phyloP scores from a whole-genome alignment of 2,113 vertebrate genomes.

The Herpailurus yagouaroundi region DNA sequence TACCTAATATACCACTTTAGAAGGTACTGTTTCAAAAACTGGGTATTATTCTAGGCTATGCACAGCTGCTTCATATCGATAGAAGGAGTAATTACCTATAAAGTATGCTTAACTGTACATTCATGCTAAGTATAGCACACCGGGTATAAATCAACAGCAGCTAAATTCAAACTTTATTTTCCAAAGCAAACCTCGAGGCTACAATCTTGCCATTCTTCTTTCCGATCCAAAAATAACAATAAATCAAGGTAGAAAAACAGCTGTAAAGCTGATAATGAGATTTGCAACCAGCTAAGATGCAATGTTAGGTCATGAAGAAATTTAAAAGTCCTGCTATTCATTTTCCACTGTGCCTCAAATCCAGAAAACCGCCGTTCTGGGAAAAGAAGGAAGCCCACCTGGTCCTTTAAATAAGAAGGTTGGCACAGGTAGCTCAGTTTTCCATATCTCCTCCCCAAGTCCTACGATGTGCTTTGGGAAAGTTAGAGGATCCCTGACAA shows the following conservation, averaged over 20 bases:
- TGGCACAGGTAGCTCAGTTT: conserved; percentile 37
- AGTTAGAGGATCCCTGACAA: conserved; percentile 62
- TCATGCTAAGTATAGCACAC: background rate
- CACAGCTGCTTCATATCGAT: background rate
- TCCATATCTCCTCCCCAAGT: conserved; percentile 38
- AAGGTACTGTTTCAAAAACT: background rate
- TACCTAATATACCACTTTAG: background rate
- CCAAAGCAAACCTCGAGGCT: conserved; percentile 44
- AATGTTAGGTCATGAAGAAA: conserved; percentile 14
- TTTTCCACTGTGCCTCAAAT: background rate
- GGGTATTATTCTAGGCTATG: background rate
- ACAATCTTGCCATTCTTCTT: conserved; percentile 44
- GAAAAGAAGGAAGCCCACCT: conserved; percentile 1
- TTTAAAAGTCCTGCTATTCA: conserved; percentile 1
- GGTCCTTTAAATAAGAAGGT: conserved; percentile 37
- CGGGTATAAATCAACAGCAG: conserved; percentile 32
- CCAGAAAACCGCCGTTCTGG: background rate
- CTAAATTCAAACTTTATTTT: background rate
- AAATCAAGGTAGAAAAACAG: conserved; percentile 51
- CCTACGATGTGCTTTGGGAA: conserved; percentile 43
- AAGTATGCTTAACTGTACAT: background rate
- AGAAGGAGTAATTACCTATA: conserved; percentile 9
- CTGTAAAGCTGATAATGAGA: conserved; percentile 46
- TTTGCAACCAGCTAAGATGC: conserved; percentile 63
- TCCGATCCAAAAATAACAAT: conserved; percentile 63